Evolutionary conservation across 1,140 invertebrate species (phyloP).

Genomic region (Drosophila novamexicana): DNA sequence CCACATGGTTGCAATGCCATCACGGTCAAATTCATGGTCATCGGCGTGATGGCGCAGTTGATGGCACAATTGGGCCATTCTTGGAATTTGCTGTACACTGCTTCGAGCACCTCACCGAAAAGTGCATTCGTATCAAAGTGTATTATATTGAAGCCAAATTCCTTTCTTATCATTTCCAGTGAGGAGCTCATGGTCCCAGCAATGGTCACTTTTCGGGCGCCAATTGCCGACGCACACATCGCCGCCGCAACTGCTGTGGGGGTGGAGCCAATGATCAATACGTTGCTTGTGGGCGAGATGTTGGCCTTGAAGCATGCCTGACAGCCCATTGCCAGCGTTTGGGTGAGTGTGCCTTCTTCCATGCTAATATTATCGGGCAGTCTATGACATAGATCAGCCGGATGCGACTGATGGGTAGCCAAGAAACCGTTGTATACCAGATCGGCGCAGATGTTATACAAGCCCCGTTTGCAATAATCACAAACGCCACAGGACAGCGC

Average conservation of each 20-base stretch:
- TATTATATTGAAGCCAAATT: slow-evolving; percentile 54
- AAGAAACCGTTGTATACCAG: slow-evolving; percentile 72
- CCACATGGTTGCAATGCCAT: slow-evolving; percentile 70
- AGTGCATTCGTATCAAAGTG: slow-evolving; percentile 45
- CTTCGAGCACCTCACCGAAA: slow-evolving; percentile 57
- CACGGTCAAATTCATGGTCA: slow-evolving; percentile 74
- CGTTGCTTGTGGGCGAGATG: slow-evolving; percentile 64
- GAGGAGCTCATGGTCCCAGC: slow-evolving; percentile 37
- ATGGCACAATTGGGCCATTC: slow-evolving; percentile 69
- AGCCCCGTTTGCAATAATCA: slow-evolving; percentile 66
- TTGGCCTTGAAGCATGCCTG: slow-evolving; percentile 70
- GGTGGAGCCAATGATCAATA: slow-evolving; percentile 65
- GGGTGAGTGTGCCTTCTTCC: slow-evolving; percentile 64
- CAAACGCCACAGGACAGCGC: slow-evolving; percentile 73
- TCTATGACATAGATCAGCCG: slow-evolving; percentile 72
- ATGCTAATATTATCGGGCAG: slow-evolving; percentile 54
- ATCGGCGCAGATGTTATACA: slow-evolving; percentile 68
- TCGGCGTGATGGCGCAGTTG: slow-evolving; percentile 62
- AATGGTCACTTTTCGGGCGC: slow-evolving; percentile 61
- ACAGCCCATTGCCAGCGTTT: slow-evolving; percentile 68
- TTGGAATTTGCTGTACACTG: slow-evolving; percentile 48
- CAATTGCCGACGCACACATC: slow-evolving; percentile 64
- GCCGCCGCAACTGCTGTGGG: slow-evolving; percentile 62
- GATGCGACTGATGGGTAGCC: slow-evolving; percentile 61
- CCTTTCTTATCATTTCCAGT: slow-evolving; percentile 30